Percentiles rank a stretch among this genome's conserved stretches.
Conservation (phyloP, 2,888 invertebrate species). For the Loripinus fragilis region DNA sequence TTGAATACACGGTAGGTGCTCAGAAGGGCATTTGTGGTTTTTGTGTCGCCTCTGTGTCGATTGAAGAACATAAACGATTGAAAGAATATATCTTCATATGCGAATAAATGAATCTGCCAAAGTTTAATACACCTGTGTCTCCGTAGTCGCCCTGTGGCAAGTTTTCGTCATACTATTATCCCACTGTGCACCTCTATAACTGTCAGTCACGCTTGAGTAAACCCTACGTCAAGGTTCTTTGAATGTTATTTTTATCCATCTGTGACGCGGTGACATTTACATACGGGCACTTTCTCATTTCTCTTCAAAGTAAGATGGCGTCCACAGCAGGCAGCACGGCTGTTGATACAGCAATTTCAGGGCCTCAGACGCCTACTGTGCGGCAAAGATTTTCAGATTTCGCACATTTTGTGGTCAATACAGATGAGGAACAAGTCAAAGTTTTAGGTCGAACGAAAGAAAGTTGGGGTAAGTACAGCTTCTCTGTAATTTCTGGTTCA, state of each 20-base stretch:
- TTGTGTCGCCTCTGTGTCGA: too few relatives aligned
- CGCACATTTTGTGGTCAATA: constrained; percentile 92
- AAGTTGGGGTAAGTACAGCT: constrained; percentile 88
- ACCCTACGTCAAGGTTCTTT: constrained; percentile 53
- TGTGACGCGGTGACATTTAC: constrained; percentile 40
- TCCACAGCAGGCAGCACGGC: constrained; percentile 70
- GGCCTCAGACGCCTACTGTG: constrained; percentile 61
- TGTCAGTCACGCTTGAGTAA: constrained; percentile 29
- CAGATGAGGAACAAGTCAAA: constrained; percentile 95
- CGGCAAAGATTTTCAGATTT: constrained; percentile 65
- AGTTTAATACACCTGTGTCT: too few relatives aligned
- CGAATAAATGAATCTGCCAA: too few relatives aligned
- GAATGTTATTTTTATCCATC: constrained; percentile 50
- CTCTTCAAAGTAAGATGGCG: constrained; percentile 66
- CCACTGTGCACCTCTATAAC: too few relatives aligned
- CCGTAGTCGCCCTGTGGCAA: too few relatives aligned
- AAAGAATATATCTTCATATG: too few relatives aligned
- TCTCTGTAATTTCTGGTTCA: neutral
- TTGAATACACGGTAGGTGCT: neutral
- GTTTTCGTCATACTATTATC: too few relatives aligned
- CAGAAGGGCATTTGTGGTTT: neutral
- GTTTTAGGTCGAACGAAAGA: constrained; percentile 95
- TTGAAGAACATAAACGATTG: too few relatives aligned
- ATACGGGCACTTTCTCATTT: constrained; percentile 52
- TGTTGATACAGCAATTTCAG: constrained; percentile 64